A percentile compares a stretch with the other conserved stretches of the same genome.
These are phyloP conservation scores for Pammene fasciana DNA, from an alignment of 2,888 invertebrate genomes.

Conservation along the genomic window DNA sequence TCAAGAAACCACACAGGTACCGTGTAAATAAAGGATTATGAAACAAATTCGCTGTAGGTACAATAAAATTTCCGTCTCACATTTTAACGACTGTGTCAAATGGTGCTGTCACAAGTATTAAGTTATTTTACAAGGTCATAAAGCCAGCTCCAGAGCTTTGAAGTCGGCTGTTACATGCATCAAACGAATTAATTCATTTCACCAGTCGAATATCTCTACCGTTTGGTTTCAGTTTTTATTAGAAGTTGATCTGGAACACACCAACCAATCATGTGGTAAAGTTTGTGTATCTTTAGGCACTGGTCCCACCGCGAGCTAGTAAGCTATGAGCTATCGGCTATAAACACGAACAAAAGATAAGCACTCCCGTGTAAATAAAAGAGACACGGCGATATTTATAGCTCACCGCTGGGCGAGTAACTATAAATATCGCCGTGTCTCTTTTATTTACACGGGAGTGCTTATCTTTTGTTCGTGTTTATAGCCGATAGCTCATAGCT, in stretches of 20 bases:
- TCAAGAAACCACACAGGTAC: not conserved
- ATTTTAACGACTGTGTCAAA: conserved; percentile 18
- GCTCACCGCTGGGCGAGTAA: too few relatives aligned
- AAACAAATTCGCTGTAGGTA: not conserved
- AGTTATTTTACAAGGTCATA: conserved; percentile 25
- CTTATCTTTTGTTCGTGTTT: too few relatives aligned
- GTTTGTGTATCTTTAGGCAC: not conserved
- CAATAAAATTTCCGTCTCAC: not conserved
- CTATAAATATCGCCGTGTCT: too few relatives aligned
- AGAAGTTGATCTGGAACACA: not conserved
- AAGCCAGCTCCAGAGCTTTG: conserved; percentile 22
- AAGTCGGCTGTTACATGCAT: conserved; percentile 14
- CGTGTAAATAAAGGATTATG: not conserved
- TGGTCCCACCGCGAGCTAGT: too few relatives aligned
- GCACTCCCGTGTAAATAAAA: too few relatives aligned
- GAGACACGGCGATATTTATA: too few relatives aligned
- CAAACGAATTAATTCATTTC: conserved; percentile 23
- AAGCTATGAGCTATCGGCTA: too few relatives aligned
- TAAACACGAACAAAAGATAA: too few relatives aligned
- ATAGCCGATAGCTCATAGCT: too few relatives aligned
- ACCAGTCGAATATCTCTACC: not conserved
- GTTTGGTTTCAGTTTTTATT: not conserved
- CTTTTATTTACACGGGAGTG: too few relatives aligned
- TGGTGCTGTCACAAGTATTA: conserved; percentile 16
- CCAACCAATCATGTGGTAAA: not conserved